Evolutionary conservation across 2,888 invertebrate genomes (phyloP).

Genomic region (Corbicula japonica): DNA sequence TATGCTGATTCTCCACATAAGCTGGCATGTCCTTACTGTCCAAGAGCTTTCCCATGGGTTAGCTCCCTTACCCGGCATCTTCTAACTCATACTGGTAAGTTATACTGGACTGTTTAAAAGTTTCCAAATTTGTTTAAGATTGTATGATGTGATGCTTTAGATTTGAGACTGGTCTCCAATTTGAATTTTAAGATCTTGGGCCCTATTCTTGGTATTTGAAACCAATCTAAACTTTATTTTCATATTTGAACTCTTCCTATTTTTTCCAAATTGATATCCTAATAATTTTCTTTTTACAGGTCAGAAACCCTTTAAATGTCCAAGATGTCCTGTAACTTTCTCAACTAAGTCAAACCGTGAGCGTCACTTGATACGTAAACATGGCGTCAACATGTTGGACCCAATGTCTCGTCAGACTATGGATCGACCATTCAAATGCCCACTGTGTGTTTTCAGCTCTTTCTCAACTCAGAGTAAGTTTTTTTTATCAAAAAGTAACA

Average conservation of each 20-base stretch:
- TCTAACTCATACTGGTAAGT: constrained; percentile 94
- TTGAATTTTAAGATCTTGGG: too few species aligned
- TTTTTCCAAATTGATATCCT: background rate
- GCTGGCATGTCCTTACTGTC: constrained; percentile 96
- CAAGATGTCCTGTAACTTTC: constrained; percentile 96
- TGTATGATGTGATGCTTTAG: too few species aligned
- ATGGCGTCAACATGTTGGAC: constrained; percentile 88
- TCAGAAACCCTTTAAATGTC: constrained; percentile 98
- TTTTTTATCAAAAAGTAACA: too few species aligned
- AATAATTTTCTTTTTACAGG: constrained; percentile 76
- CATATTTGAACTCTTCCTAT: background rate
- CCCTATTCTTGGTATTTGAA: too few species aligned
- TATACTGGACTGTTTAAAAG: too few species aligned
- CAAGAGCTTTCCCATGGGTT: constrained; percentile 98
- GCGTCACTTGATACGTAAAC: constrained; percentile 96
- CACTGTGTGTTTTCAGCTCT: constrained; percentile 93
- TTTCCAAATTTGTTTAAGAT: too few species aligned
- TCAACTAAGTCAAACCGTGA: constrained; percentile 99
- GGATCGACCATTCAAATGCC: constrained; percentile 89
- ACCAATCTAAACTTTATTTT: too few species aligned
- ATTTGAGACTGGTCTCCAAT: too few species aligned
- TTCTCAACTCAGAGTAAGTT: constrained; percentile 90
- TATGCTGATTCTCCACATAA: constrained; percentile 98
- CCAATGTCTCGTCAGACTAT: constrained; percentile 89
- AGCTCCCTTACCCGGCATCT: constrained; percentile 98